Evolutionary conservation across 2,113 vertebrate species (phyloP), one percentile per base, ranked within the genome.

Genomic region (Regulus satrapa): DNA sequence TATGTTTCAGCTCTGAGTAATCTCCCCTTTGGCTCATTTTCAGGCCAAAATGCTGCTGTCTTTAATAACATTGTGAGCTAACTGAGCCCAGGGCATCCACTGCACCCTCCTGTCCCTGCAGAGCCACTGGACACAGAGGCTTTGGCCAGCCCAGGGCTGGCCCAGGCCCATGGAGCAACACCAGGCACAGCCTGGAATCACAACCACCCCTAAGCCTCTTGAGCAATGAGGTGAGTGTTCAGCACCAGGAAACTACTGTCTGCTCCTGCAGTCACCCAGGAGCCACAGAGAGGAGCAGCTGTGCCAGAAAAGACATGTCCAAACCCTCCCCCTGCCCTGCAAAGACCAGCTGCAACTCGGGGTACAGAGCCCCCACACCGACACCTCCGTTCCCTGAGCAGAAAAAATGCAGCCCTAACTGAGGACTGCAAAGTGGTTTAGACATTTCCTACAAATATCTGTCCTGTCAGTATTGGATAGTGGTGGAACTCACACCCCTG

Each of bases 381-480:
- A 40, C 23, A 26, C 36, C 69, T 12, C 6, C 9, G 19, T 1
- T 18, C 79, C 54, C 52, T 3, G 41, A 40, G 74, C 0, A 61
- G 43, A 45, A 12, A 5, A 46, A 43, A 38, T 2, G 16, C 55
- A 24, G 34, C 21, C 61, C 56, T 77, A 46, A 18, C 5, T 8
- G 34, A 28, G 52, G 5, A 19, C 0, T 23, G 26, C 1, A 3
- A 32, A 43, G 25, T 5, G 16, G 1, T 16, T 67, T 3, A 17
- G 74, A 6, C 18, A n/a, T 49, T 29, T 63, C 18, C 59, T 41
- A 6, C 9, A 61, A 8, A 12, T 12, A 28, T 40, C n/a, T 12
- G 24, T 3, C 18, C 41, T 8, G 29, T 24, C 4, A 19, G 3
- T 5, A 20, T 3, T 0, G 2, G 41, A 12, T 19, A 9, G 13